These are phyloP conservation scores for Nymphalis io DNA, from an alignment of 1,140 invertebrate species.

Conservation along the genomic window DNA sequence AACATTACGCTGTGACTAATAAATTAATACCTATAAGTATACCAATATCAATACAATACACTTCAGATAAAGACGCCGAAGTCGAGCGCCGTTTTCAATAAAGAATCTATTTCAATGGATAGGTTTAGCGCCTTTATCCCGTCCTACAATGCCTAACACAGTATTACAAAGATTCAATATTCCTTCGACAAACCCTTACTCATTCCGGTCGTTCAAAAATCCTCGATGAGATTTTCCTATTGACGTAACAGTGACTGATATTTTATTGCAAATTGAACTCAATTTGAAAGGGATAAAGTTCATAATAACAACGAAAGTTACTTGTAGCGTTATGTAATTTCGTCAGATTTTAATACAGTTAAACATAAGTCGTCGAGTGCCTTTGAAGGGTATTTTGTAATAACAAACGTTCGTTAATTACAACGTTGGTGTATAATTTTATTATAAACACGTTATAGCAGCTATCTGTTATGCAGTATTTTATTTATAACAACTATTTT, in stretches of 20 bases:
- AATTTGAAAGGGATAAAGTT: neutral
- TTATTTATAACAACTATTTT: too few species aligned
- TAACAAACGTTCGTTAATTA: neutral
- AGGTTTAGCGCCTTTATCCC: conserved; percentile 15
- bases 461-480: too few species aligned
- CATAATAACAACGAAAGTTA: neutral
- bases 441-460: neutral
- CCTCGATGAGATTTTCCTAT: neutral
- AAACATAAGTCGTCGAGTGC: conserved; percentile 15
- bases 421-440: neutral
- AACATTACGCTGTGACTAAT: neutral
- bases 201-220: neutral
- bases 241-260: neutral
- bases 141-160: conserved; percentile 20
- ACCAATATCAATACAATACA: neutral
- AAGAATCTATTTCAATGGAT: conserved; percentile 12
- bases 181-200: conserved; percentile 7
- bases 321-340: conserved; percentile 6
- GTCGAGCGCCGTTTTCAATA: conserved; percentile 21
- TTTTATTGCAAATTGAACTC: neutral
- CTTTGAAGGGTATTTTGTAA: conserved; percentile 8
- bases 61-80: conserved; percentile 9
- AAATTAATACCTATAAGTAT: neutral
- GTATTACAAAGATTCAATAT: conserved; percentile 6
- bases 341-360: conserved; percentile 16